A percentile compares a stretch with the other conserved stretches of the same genome.
Conservation (phyloP, 2,888 invertebrate species). For the Galerucella nymphaeae region DNA sequence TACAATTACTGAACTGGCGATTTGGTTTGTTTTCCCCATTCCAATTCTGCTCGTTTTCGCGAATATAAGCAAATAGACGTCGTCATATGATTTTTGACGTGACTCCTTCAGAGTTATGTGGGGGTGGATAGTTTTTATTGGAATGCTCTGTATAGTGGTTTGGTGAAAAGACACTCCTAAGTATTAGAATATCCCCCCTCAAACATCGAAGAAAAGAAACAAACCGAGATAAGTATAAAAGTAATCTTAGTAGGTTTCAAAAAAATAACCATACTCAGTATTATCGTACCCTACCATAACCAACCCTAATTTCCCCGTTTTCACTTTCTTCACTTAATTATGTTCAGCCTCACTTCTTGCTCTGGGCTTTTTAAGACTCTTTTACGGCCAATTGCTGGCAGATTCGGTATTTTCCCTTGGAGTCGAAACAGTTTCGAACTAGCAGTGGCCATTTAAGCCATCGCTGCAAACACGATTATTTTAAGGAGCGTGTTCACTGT, state of each 20-base stretch:
- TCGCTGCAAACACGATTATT: too few species aligned
- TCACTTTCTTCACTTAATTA: slow-evolving; percentile 40
- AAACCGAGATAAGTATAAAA: slow-evolving; percentile 28
- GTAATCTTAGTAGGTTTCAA: slow-evolving; percentile 42
- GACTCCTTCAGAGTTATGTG: too few species aligned
- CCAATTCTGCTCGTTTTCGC: too few species aligned
- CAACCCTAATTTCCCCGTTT: slow-evolving; percentile 27
- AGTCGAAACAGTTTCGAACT: slow-evolving; percentile 12
- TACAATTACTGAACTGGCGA: too few species aligned
- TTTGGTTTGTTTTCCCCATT: too few species aligned
- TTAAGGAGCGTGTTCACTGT: too few species aligned
- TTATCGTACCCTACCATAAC: slow-evolving; percentile 36
- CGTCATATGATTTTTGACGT: too few species aligned
- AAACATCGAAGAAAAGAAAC: slow-evolving; percentile 21
- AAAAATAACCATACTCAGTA: slow-evolving; percentile 39
- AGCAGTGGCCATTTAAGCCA: slow-evolving; percentile 11
- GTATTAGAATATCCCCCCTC: background rate
- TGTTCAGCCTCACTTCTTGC: slow-evolving; percentile 44
- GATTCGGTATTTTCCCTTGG: slow-evolving; percentile 30
- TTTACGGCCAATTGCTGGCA: slow-evolving; percentile 40
- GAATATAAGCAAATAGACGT: too few species aligned
- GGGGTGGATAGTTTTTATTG: too few species aligned
- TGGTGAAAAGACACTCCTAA: too few species aligned
- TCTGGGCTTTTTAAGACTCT: slow-evolving; percentile 42
- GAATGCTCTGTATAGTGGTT: too few species aligned